Evolutionary conservation across 2,888 invertebrate genomes (phyloP).

Genomic region (Nymphalis c-album): DNA sequence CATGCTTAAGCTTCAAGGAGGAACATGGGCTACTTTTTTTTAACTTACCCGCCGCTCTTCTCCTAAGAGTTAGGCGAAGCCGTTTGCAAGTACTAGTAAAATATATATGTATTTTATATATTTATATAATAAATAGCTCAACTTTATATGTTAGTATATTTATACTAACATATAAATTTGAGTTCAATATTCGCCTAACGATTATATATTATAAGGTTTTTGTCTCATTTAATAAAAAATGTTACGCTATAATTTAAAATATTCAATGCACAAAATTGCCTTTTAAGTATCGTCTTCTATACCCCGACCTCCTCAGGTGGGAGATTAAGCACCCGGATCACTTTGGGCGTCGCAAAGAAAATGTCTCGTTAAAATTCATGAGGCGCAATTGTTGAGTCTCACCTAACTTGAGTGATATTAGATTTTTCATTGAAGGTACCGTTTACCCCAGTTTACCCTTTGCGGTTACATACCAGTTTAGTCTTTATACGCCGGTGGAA

Average conservation of each 20-base stretch:
- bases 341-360: slow-evolving; percentile 62
- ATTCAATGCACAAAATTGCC: slow-evolving; percentile 37
- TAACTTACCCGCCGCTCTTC: no score
- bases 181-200: no score
- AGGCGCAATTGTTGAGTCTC: slow-evolving; percentile 65
- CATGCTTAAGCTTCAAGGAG: no score
- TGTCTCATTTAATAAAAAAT: slow-evolving; percentile 4
- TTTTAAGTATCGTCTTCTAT: slow-evolving; percentile 31
- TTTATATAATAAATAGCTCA: no score
- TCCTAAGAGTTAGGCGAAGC: no score
- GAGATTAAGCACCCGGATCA: slow-evolving; percentile 55
- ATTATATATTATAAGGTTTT: no score
- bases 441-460: slow-evolving; percentile 32
- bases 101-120: no score
- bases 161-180: no score
- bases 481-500: slow-evolving; percentile 29
- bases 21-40: no score
- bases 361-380: slow-evolving; percentile 74
- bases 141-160: no score
- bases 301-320: slow-evolving; percentile 42
- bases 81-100: no score
- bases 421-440: slow-evolving; percentile 51
- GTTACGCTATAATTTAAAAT: slow-evolving; percentile 27
- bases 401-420: slow-evolving; percentile 65
- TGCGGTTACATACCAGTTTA: slow-evolving; percentile 31